Evolutionary conservation across 2,888 invertebrate species (phyloP).

Genomic region (Philereme vetulata): DNA sequence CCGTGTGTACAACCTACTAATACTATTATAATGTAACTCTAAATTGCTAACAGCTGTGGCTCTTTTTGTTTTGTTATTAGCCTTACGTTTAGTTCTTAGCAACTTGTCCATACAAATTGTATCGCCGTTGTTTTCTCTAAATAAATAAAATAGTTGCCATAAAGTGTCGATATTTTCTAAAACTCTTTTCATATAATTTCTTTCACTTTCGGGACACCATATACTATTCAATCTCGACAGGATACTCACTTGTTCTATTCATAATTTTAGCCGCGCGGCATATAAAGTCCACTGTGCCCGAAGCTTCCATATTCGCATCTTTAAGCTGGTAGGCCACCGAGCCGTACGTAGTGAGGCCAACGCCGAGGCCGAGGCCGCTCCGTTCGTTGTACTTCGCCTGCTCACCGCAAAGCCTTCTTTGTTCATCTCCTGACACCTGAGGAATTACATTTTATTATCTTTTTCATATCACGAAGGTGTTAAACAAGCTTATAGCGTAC

Average conservation of each 20-base stretch:
- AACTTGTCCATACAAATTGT: too few relatives aligned
- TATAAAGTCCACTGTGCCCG: conserved; percentile 89
- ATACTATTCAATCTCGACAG: neutral
- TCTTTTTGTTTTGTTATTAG: too few relatives aligned
- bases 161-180: too few relatives aligned
- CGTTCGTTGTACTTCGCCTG: conserved; percentile 83
- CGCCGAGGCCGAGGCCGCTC: conserved; percentile 72
- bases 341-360: conserved; percentile 87
- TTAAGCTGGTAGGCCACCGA: conserved; percentile 91
- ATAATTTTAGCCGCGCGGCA: conserved; percentile 88
- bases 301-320: conserved; percentile 91
- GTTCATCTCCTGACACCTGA: conserved; percentile 89
- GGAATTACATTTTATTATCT: neutral
- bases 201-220: neutral
- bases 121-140: too few relatives aligned
- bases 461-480: too few relatives aligned
- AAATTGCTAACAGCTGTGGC: too few relatives aligned
- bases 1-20: too few relatives aligned
- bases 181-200: too few relatives aligned
- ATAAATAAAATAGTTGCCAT: too few relatives aligned
- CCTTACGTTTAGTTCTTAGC: too few relatives aligned
- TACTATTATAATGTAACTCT: too few relatives aligned
- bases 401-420: conserved; percentile 86
- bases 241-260: conserved; percentile 87
- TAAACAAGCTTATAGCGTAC: too few relatives aligned